Conservation (phyloP, 2,888 invertebrate genomes). For the Plebejus melissa region DNA sequence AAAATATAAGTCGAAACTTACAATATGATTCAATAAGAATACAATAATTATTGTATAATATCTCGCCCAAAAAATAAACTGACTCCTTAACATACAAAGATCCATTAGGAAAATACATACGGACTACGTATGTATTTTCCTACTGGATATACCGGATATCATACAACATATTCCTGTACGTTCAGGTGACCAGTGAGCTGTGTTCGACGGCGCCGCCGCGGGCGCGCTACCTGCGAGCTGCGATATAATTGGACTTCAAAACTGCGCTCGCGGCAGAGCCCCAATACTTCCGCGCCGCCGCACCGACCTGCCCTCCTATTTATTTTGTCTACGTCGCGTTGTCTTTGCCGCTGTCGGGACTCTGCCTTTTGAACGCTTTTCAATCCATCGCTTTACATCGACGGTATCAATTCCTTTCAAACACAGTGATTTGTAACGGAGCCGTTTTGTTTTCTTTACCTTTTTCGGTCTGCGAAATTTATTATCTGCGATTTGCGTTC, state of each 20-base stretch:
- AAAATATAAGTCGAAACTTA: no score
- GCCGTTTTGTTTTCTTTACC: constrained; percentile 43
- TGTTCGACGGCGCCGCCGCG: constrained; percentile 35
- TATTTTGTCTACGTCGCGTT: constrained; percentile 74
- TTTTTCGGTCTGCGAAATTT: constrained; percentile 22
- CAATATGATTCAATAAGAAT: no score
- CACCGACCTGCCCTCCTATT: constrained; percentile 63
- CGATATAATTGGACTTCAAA: constrained; percentile 79
- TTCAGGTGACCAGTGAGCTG: constrained; percentile 16
- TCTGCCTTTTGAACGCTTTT: constrained; percentile 67
- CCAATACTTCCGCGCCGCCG: constrained; percentile 75
- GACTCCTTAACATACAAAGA: no score
- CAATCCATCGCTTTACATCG: constrained; percentile 68
- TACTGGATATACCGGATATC: background rate
- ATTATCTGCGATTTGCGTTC: constrained; percentile 4
- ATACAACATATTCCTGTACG: background rate
- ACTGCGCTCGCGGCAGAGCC: constrained; percentile 70
- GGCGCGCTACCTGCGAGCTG: constrained; percentile 64
- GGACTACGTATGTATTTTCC: no score
- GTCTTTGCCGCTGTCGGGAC: constrained; percentile 70
- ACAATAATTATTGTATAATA: no score
- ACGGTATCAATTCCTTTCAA: constrained; percentile 67
- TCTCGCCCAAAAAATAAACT: no score
- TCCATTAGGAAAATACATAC: no score
- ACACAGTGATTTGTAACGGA: constrained; percentile 49